Conservation (phyloP, 2,888 invertebrate genomes). For the Epinotia bilunana region DNA sequence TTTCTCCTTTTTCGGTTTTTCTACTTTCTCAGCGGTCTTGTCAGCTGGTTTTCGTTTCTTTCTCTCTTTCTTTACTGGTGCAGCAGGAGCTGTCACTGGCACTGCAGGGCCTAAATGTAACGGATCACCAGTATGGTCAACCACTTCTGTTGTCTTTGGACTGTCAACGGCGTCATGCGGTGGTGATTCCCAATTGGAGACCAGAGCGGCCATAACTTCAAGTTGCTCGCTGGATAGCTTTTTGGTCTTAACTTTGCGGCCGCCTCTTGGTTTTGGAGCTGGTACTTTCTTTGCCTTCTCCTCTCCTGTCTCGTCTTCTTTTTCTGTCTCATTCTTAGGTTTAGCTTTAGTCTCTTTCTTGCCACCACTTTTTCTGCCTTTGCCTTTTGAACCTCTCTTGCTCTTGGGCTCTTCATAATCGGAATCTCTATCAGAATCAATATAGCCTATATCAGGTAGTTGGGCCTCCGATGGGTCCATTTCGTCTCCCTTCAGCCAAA, state of each 20-base stretch:
- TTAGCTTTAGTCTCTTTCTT: constrained; percentile 49
- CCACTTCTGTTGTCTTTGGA: constrained; percentile 23
- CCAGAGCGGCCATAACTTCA: constrained; percentile 65
- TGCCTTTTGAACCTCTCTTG: constrained; percentile 55
- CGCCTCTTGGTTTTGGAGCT: constrained; percentile 39
- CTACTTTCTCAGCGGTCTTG: constrained; percentile 51
- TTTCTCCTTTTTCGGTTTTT: constrained; percentile 57
- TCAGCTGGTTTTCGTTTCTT: constrained; percentile 56
- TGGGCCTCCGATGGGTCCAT: constrained; percentile 85
- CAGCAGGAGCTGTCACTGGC: constrained; percentile 52
- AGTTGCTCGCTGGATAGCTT: constrained; percentile 70
- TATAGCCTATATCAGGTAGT: constrained; percentile 77
- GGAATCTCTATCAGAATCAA: constrained; percentile 78
- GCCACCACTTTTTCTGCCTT: constrained; percentile 52
- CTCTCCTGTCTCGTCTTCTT: constrained; percentile 47
- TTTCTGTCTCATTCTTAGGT: constrained; percentile 46
- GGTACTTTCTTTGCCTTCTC: constrained; percentile 49
- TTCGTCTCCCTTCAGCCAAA: constrained; percentile 92
- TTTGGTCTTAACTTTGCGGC: constrained; percentile 65
- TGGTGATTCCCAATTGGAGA: constrained; percentile 74
- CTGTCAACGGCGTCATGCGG: constrained; percentile 59
- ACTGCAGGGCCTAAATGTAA: constrained; percentile 50
- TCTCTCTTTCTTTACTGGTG: constrained; percentile 40
- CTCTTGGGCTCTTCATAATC: constrained; percentile 71
- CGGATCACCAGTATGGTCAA: constrained; percentile 43